phyloP scores from a whole-genome alignment of 2,797 vertebrate species.

The Pantherophis alleghaniensis region DNA sequence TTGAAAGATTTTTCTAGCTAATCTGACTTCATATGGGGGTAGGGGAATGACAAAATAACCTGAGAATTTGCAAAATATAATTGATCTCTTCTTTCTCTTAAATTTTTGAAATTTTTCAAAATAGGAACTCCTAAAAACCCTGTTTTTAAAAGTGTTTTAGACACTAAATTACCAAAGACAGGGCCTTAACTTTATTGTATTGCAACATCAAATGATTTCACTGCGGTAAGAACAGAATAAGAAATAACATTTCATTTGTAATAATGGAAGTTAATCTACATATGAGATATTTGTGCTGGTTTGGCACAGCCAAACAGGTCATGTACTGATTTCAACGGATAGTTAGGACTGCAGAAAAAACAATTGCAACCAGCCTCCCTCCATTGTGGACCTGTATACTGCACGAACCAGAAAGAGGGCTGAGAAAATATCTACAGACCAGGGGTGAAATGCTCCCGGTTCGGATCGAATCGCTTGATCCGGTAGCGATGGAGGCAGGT shows the following conservation, averaged over 20 bases:
- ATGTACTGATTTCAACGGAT: neutral
- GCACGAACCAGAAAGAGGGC: neutral
- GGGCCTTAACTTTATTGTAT: neutral
- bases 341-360: neutral
- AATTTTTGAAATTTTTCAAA: neutral
- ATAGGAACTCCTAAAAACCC: neutral
- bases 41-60: neutral
- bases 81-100: neutral
- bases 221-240: neutral
- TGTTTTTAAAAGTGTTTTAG: neutral
- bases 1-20: neutral
- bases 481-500: too few species aligned
- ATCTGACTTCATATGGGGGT: neutral
- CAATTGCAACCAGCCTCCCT: neutral
- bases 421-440: neutral
- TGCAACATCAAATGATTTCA: neutral
- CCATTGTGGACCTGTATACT: neutral
- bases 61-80: neutral
- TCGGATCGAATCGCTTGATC: too few species aligned
- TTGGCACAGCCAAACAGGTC: neutral
- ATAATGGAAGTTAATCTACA: neutral
- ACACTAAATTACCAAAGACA: neutral
- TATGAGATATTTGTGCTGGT: neutral
- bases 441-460: too few species aligned
- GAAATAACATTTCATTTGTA: neutral